These are phyloP conservation scores for Liposcelis brunnea DNA, from an alignment of 2,888 invertebrate species.

Conservation along the genomic window DNA sequence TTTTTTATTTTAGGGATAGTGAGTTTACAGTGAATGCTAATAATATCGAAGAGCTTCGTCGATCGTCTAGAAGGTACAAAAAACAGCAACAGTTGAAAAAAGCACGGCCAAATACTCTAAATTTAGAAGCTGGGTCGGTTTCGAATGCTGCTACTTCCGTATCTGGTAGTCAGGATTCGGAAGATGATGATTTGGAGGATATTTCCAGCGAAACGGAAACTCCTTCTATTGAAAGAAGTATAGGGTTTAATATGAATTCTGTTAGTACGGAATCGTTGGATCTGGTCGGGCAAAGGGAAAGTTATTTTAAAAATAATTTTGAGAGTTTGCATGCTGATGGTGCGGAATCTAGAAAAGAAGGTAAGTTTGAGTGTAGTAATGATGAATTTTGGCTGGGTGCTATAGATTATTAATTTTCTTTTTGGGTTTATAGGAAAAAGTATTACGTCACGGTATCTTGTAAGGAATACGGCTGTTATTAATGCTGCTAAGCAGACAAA, in stretches of 20 bases:
- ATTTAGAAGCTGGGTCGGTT: conserved; percentile 15
- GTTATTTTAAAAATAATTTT: conserved; percentile 28
- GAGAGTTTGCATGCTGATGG: conserved; percentile 17
- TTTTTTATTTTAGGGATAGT: too few relatives aligned
- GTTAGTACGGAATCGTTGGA: conserved; percentile 53
- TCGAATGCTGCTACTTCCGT: conserved; percentile 22
- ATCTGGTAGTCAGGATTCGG: conserved; percentile 48
- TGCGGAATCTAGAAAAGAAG: too few relatives aligned
- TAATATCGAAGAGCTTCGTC: conserved; percentile 67
- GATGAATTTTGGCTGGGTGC: too few relatives aligned
- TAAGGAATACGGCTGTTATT: conserved; percentile 33
- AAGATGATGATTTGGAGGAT: conserved; percentile 45
- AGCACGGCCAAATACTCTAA: conserved; percentile 23
- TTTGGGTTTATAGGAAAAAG: conserved; percentile 17
- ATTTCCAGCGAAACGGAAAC: conserved; percentile 32
- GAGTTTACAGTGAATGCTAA: conserved; percentile 79
- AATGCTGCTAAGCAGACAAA: conserved; percentile 36
- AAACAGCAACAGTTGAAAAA: conserved; percentile 23
- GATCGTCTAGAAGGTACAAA: conserved; percentile 51
- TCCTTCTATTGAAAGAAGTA: conserved; percentile 46
- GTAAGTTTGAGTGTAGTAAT: too few relatives aligned
- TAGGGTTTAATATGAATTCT: conserved; percentile 39
- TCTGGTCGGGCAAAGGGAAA: conserved; percentile 27
- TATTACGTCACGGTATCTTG: conserved; percentile 29
- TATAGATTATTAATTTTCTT: too few relatives aligned